Evolutionary conservation across 2,888 invertebrate species (phyloP).

Genomic region (Entomobrya multifasciata): DNA sequence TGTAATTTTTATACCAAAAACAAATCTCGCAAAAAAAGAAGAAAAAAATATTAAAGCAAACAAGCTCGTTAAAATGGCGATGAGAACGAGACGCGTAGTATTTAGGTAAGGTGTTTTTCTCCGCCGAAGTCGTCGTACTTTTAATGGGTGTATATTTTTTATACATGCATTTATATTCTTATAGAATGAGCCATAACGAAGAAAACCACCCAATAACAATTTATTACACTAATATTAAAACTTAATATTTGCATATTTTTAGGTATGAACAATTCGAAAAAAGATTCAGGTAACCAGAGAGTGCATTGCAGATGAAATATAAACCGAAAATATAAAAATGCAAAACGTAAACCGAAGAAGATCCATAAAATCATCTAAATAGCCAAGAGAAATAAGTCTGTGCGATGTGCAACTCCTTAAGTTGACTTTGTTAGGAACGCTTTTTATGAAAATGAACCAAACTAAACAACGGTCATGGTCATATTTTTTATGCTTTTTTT

Average conservation of each 20-base stretch:
- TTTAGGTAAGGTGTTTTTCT: too few relatives aligned
- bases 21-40: background rate
- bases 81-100: too few relatives aligned
- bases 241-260: constrained; percentile 9
- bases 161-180: too few relatives aligned
- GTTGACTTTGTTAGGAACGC: too few relatives aligned
- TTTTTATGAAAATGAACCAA: too few relatives aligned
- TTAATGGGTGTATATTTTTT: constrained; percentile 15
- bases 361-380: too few relatives aligned
- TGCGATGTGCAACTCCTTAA: too few relatives aligned
- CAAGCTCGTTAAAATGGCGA: background rate
- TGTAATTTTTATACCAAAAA: background rate
- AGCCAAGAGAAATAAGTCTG: too few relatives aligned
- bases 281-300: too few relatives aligned
- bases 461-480: constrained; percentile 6
- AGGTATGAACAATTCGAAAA: background rate
- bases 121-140: background rate
- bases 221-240: background rate
- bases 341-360: background rate
- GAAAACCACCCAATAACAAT: background rate
- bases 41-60: background rate
- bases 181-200: too few relatives aligned
- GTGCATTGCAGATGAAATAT: too few relatives aligned
- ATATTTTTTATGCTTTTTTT: background rate
- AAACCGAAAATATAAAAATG: constrained; percentile 7